phyloP scores from a whole-genome alignment of 2,797 vertebrate genomes.

The Synaphobranchus kaupii region DNA sequence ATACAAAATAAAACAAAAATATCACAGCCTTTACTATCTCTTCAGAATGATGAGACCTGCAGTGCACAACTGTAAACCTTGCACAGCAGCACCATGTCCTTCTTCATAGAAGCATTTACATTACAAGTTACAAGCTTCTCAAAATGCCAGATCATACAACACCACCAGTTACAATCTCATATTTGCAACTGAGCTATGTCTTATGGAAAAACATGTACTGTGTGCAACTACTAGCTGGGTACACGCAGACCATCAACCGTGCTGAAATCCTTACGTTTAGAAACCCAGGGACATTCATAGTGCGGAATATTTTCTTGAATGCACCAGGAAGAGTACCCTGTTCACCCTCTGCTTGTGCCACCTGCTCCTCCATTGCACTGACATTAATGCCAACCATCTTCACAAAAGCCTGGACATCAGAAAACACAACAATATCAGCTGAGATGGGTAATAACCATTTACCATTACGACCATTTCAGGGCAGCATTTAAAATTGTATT shows the following conservation, averaged over 20 bases:
- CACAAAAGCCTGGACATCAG: conserved; percentile 79
- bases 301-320: conserved; percentile 87
- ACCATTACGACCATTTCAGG: background rate
- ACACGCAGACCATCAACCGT: background rate
- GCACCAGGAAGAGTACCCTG: conserved; percentile 81
- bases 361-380: conserved; percentile 85
- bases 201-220: background rate
- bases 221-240: background rate
- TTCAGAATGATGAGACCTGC: background rate
- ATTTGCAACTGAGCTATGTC: background rate
- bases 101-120: background rate
- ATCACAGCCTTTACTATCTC: background rate
- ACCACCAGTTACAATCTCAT: background rate
- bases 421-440: background rate
- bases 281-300: conserved; percentile 83
- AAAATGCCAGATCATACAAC: background rate
- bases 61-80: background rate
- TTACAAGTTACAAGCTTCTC: background rate
- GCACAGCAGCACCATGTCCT: background rate
- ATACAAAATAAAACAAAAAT: background rate
- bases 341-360: conserved; percentile 87
- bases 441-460: background rate
- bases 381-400: conserved; percentile 85
- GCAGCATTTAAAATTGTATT: background rate
- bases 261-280: conserved; percentile 72